phyloP scores from a whole-genome alignment of 2,797 vertebrate genomes.

The Clarias platycephalus region DNA sequence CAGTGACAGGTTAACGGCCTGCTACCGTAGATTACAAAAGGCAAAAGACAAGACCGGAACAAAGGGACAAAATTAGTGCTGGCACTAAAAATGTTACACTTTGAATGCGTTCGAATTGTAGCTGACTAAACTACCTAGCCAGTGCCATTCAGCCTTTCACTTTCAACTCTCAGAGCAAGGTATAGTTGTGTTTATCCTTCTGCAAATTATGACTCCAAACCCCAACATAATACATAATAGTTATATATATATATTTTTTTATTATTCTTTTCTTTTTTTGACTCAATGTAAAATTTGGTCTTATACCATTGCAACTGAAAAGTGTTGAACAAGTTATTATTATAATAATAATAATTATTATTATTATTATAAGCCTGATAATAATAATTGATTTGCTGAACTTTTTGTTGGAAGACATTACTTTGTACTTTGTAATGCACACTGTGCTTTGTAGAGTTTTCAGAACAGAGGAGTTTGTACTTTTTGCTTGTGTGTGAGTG shows the following conservation, averaged over 20 bases:
- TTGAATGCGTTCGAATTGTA: neutral
- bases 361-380: too few relatives aligned
- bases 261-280: neutral
- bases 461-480: too few relatives aligned
- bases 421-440: neutral
- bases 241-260: neutral
- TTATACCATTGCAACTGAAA: neutral
- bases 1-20: conserved; percentile 40
- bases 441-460: neutral
- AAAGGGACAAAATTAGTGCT: conserved; percentile 42
- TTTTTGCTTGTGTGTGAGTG: too few relatives aligned
- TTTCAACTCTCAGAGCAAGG: neutral
- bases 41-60: conserved; percentile 39
- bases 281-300: neutral
- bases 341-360: too few relatives aligned
- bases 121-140: neutral
- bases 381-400: neutral
- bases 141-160: too few relatives aligned
- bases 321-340: neutral
- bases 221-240: neutral
- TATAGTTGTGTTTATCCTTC: neutral
- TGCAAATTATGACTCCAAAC: neutral
- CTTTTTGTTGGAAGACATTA: neutral
- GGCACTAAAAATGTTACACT: conserved; percentile 25
- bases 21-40: conserved; percentile 43